Evolutionary conservation across 2,888 invertebrate species (phyloP), one percentile per base, ranked within the genome.

Genomic region (Drosophila subsilvestris): DNA sequence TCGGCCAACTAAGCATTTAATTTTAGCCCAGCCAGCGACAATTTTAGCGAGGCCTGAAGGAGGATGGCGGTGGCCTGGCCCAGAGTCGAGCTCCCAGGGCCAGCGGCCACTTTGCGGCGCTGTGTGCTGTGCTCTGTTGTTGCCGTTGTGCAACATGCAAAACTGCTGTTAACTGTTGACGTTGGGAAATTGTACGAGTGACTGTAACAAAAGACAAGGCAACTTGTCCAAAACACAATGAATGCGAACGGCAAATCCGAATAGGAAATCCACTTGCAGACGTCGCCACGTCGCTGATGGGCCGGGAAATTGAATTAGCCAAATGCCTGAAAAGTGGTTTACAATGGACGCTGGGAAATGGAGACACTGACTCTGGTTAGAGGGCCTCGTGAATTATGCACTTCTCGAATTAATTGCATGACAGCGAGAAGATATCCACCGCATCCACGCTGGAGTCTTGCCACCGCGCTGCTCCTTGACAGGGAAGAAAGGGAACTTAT

Each of bases 301-400:
- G 82, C 78, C 61, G 71, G 72, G 75, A 86, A 83, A 83, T 83
- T 84, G 85, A 86, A 83, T 83, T 84, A 83, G 82, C 76, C 60
- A 60, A 74, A 63, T 74, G 62, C 67, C 70, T 70, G 68, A 57
- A 48, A 66, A 32, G 49, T 22, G 47, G 57, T 48, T 48, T 56
- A 66, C 55, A 3, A 60, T 18, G 10, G 42, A 25, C 12, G 22
- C 3, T n/a, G 18, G 9, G 37, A 25, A 25, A 58, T 29, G 18
- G 42, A 50, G 49, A 59, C 43, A 59, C 43, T 51, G 49, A 53
- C 47, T 57, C 49, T 54, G 43, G 53, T 37, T 22, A 37, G 43
- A 29, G 60, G 51, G 48, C 32, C 45, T 61, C 22, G 56, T 71
- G 70, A 71, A 71, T 81, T 71, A 67, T 80, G 77, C 73, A 73